Evolutionary conservation across 2,797 vertebrate genomes (phyloP).

Genomic region (Bradypodion ventrale): DNA sequence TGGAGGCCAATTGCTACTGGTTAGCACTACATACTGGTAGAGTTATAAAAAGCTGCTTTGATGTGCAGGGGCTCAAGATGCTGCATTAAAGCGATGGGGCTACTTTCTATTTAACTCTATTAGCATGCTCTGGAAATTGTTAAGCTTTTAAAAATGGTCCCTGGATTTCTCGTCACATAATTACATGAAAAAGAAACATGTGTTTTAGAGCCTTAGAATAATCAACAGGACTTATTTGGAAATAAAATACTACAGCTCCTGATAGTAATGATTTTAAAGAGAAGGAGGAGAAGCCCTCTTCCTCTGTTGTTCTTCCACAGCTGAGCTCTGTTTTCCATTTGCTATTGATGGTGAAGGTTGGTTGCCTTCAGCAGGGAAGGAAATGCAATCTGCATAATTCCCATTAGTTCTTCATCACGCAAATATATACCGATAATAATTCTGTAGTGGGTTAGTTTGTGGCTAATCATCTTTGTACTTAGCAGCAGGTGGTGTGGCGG

Average conservation of each 20-base stretch:
- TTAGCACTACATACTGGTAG: conserved; percentile 37
- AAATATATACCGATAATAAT: conserved; percentile 66
- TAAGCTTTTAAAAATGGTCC: conserved; percentile 54
- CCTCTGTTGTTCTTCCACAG: conserved; percentile 59
- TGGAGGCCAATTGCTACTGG: conserved; percentile 36
- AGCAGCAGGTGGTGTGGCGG: conserved; percentile 71
- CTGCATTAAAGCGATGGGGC: conserved; percentile 4
- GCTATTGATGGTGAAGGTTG: conserved; percentile 67
- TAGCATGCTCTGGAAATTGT: conserved; percentile 45
- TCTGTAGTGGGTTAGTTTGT: conserved; percentile 67
- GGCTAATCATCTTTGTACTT: conserved; percentile 66
- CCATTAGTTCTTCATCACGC: conserved; percentile 67
- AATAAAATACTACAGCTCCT: conserved; percentile 4
- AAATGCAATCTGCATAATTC: conserved; percentile 74
- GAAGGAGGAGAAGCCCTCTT: conserved; percentile 25
- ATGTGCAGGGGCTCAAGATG: conserved; percentile 15
- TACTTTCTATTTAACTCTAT: conserved; percentile 35
- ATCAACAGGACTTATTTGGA: conserved; percentile 60
- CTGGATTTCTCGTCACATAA: conserved; percentile 59
- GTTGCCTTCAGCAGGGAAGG: conserved; percentile 70
- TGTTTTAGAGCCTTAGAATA: conserved; percentile 61
- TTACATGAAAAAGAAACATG: conserved; percentile 62
- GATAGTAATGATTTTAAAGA: too few species aligned
- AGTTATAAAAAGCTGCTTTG: conserved; percentile 40
- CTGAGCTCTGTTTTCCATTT: conserved; percentile 67